A percentile compares a stretch with the other conserved stretches of the same genome.
phyloP scores from a whole-genome alignment of 2,888 invertebrate species.

The Clepsis dumicolana region DNA sequence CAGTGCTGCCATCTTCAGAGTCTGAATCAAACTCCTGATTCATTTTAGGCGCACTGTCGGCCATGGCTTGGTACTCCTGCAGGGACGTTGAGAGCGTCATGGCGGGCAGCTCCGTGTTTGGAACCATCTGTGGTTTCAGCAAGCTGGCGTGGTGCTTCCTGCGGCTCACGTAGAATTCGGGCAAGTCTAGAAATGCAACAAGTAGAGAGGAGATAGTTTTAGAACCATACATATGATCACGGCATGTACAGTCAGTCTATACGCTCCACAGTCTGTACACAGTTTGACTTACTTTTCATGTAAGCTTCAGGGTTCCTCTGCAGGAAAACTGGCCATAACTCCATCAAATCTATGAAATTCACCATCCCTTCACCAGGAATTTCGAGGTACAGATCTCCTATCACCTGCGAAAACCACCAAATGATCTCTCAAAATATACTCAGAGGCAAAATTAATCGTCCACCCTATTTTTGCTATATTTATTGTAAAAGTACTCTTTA shows the following conservation, averaged over 20 bases:
- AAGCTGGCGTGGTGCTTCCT: conserved; percentile 59
- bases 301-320: conserved; percentile 56
- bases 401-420: conserved; percentile 51
- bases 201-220: neutral
- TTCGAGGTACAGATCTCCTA: conserved; percentile 64
- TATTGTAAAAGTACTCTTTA: too few species aligned
- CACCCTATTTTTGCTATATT: too few species aligned
- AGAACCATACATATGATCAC: too few species aligned
- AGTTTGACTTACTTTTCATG: conserved; percentile 55
- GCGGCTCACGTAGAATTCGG: conserved; percentile 54
- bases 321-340: conserved; percentile 61
- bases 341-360: conserved; percentile 61
- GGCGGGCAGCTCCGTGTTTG: conserved; percentile 49
- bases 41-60: conserved; percentile 45
- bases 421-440: neutral
- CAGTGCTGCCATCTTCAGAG: conserved; percentile 58
- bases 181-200: conserved; percentile 55
- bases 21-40: conserved; percentile 33
- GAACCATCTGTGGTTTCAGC: conserved; percentile 56
- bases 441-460: too few species aligned
- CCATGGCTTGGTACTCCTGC: conserved; percentile 56
- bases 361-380: conserved; percentile 50
- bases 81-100: conserved; percentile 51
- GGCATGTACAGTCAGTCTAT: too few species aligned
- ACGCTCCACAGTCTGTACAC: neutral